Evolutionary conservation across 2,113 vertebrate species (phyloP).

Genomic region (Lipotes vexillifer): DNA sequence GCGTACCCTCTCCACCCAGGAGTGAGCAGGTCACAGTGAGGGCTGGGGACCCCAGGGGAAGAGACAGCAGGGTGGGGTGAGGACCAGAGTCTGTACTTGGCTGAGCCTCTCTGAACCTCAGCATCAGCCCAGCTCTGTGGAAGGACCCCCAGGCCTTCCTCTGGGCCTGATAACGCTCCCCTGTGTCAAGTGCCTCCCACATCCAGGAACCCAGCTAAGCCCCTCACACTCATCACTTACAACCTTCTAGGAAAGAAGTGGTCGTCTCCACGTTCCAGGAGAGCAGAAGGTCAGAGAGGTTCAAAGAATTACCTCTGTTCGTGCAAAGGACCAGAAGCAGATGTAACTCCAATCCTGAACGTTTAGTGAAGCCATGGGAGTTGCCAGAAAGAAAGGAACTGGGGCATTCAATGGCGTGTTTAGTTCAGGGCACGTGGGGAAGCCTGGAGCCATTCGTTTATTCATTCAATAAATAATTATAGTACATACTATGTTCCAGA

Average conservation of each 20-base stretch:
- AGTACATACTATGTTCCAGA: background rate
- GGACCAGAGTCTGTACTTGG: background rate
- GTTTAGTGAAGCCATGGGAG: too few relatives aligned
- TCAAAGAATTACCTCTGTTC: background rate
- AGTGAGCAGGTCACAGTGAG: background rate
- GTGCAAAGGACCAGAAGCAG: too few relatives aligned
- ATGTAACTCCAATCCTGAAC: background rate
- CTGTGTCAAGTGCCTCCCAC: fast-evolving
- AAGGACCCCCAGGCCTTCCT: background rate
- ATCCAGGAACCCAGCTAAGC: background rate
- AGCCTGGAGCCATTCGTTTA: background rate
- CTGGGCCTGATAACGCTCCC: background rate
- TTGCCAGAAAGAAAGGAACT: background rate
- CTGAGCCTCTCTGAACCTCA: background rate
- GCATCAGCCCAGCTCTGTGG: fast-evolving
- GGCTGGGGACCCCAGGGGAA: too few relatives aligned
- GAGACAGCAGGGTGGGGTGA: background rate
- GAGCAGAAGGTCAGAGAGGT: background rate
- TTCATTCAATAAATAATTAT: background rate
- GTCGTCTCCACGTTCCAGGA: background rate
- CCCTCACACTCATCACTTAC: too few relatives aligned
- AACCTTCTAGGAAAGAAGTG: background rate
- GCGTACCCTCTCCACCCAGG: fast-evolving
- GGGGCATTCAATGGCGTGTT: fast-evolving
- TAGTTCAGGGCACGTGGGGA: background rate